Evolutionary conservation across 1,140 invertebrate genomes (phyloP).

Genomic region (Drosophila nasuta): DNA sequence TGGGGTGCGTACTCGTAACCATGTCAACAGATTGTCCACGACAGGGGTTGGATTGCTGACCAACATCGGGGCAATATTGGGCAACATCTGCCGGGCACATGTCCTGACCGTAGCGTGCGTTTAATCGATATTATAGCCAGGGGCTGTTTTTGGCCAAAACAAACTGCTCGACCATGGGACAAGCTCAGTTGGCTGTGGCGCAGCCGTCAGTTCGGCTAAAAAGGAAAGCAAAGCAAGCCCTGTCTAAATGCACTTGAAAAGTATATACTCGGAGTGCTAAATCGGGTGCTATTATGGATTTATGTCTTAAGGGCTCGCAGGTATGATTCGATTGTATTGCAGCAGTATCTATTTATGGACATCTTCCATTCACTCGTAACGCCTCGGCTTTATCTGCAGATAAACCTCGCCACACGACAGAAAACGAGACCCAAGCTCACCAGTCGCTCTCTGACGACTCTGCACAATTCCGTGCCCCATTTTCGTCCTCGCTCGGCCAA

Average conservation of each 20-base stretch:
- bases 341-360: not conserved
- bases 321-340: constrained; percentile 31
- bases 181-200: constrained; percentile 68
- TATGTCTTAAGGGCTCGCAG: constrained; percentile 80
- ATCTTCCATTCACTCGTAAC: no score
- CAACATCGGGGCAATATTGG: constrained; percentile 62
- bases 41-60: constrained; percentile 66
- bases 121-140: constrained; percentile 54
- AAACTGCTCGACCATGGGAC: constrained; percentile 38
- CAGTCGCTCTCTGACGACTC: constrained; percentile 66
- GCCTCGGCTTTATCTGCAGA: constrained; percentile 40
- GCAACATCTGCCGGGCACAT: constrained; percentile 52
- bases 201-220: constrained; percentile 42
- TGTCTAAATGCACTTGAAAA: constrained; percentile 54
- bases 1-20: constrained; percentile 40
- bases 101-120: constrained; percentile 33
- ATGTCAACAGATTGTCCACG: constrained; percentile 61
- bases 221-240: not conserved
- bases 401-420: constrained; percentile 78
- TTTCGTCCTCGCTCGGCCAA: constrained; percentile 77
- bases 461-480: constrained; percentile 53
- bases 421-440: constrained; percentile 76
- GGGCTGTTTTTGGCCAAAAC: constrained; percentile 53
- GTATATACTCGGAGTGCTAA: constrained; percentile 13
- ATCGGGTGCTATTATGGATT: constrained; percentile 76